These are phyloP conservation scores for Haplochromis burtoni DNA, from an alignment of 2,113 vertebrate species.

Conservation along the genomic window DNA sequence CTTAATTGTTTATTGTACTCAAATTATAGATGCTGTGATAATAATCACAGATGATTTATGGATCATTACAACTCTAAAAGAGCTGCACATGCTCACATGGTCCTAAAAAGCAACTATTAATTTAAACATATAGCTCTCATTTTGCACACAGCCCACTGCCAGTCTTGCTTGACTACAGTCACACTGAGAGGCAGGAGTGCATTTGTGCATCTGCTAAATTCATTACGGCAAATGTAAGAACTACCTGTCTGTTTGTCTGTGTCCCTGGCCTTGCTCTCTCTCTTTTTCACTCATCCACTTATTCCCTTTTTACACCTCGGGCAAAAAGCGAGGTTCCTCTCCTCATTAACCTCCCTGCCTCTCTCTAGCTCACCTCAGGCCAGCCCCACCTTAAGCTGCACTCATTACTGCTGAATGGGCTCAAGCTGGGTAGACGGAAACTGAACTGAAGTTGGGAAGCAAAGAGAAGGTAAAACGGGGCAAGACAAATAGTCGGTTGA, in stretches of 20 bases:
- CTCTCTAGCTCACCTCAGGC: conserved; percentile 51
- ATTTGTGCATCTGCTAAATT: conserved; percentile 12
- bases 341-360: conserved; percentile 66
- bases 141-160: background rate
- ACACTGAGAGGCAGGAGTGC: background rate
- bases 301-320: conserved; percentile 33
- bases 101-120: background rate
- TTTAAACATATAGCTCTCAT: background rate
- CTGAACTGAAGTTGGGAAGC: background rate
- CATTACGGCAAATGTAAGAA: background rate
- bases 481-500: background rate
- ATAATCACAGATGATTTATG: background rate
- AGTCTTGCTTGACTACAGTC: background rate
- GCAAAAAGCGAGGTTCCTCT: conserved; percentile 63
- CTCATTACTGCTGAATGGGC: conserved; percentile 52
- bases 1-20: background rate
- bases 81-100: background rate
- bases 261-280: background rate
- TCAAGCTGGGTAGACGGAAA: conserved; percentile 28
- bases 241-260: background rate
- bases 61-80: background rate
- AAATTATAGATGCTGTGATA: background rate
- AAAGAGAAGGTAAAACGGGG: background rate
- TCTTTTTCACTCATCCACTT: conserved; percentile 21
- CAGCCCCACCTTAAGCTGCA: conserved; percentile 40